These are phyloP conservation scores for Drosophila sproati DNA, from an alignment of 1,140 invertebrate species.

Conservation along the genomic window DNA sequence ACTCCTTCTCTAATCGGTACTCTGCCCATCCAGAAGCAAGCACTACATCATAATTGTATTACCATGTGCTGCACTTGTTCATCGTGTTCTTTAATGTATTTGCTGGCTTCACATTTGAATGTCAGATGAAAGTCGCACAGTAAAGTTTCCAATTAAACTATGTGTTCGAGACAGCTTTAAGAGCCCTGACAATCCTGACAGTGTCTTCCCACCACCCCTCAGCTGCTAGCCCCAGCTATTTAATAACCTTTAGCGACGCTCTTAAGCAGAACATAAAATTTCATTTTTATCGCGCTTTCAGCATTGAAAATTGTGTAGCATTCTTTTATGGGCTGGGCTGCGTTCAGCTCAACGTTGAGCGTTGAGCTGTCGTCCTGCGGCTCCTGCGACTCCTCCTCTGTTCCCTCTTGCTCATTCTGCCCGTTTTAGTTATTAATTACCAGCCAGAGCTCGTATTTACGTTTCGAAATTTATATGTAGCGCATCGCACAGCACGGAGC, in stretches of 20 bases:
- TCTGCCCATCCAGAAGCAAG: constrained; percentile 4
- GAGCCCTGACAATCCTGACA: constrained; percentile 1
- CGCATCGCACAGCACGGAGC: constrained; percentile 15
- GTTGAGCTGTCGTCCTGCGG: background rate
- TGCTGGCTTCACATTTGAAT: constrained; percentile 55
- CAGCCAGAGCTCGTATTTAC: constrained; percentile 27
- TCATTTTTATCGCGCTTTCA: constrained; percentile 58
- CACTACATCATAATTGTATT: constrained; percentile 77
- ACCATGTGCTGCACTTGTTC: constrained; percentile 62
- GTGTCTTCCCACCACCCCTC: background rate
- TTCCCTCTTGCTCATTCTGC: background rate
- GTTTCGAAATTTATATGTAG: constrained; percentile 34
- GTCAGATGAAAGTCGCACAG: constrained; percentile 76
- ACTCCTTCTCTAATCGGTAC: background rate
- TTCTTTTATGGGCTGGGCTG: constrained; percentile 29
- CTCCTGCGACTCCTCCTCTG: background rate
- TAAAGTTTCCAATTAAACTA: constrained; percentile 73
- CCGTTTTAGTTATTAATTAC: constrained; percentile 42
- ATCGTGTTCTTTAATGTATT: background rate
- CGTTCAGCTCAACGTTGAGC: background rate
- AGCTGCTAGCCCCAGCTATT: constrained; percentile 14
- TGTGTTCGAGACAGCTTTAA: constrained; percentile 48
- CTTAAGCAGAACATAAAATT: constrained; percentile 62
- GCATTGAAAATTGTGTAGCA: constrained; percentile 44
- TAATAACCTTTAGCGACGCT: constrained; percentile 49